Conservation (phyloP, 1,140 invertebrate genomes). For the Euwallacea similis region DNA sequence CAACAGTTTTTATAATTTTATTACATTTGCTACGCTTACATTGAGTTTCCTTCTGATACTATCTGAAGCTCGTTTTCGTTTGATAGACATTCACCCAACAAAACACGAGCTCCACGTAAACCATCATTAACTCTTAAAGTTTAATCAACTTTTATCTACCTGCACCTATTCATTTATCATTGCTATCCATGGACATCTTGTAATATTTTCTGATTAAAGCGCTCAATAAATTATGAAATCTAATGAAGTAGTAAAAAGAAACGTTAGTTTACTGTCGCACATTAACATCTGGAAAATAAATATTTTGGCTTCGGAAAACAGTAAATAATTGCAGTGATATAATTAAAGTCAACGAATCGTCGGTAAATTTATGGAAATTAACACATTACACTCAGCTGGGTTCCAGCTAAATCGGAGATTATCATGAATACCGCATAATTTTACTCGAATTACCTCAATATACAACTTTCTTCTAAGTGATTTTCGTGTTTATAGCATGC, state of each 20-base stretch:
- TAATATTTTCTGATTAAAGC: background rate
- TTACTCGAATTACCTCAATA: conserved; percentile 30
- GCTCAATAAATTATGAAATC: background rate
- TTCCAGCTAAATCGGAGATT: conserved; percentile 31
- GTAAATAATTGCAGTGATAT: conserved; percentile 37
- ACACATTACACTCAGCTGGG: conserved; percentile 36
- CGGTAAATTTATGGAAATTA: conserved; percentile 39
- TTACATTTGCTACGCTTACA: too few species aligned
- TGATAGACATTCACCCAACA: too few species aligned
- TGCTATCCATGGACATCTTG: too few species aligned
- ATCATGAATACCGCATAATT: conserved; percentile 37
- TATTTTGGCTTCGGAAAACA: conserved; percentile 26
- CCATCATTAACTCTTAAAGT: too few species aligned
- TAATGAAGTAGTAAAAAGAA: background rate
- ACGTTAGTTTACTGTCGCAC: background rate
- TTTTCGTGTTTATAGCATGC: conserved; percentile 15
- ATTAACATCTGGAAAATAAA: conserved; percentile 21
- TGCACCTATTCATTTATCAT: too few species aligned
- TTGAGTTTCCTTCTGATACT: too few species aligned
- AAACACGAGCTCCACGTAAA: too few species aligned
- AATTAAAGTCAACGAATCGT: conserved; percentile 37
- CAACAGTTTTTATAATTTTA: too few species aligned
- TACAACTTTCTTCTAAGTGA: conserved; percentile 33
- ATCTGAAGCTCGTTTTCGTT: too few species aligned
- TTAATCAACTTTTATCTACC: too few species aligned